Evolutionary conservation across 2,797 vertebrate genomes (phyloP).

Genomic region (Aythya fuligula): DNA sequence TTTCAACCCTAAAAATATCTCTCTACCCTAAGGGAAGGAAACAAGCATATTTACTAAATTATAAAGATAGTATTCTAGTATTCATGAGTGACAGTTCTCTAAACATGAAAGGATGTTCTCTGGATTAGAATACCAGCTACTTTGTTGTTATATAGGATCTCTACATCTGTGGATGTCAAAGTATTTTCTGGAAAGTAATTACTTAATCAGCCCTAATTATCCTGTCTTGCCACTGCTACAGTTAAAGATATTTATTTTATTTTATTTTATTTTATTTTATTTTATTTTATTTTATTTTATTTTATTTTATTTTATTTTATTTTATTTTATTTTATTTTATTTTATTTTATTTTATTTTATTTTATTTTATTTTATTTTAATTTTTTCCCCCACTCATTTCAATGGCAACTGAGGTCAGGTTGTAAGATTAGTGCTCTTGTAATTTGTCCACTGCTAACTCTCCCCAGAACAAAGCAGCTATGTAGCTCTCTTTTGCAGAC

Average conservation of each 20-base stretch:
- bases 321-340: no score
- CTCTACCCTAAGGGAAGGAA: background rate
- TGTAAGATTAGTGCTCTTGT: background rate
- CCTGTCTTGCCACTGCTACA: background rate
- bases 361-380: no score
- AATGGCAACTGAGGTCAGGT: background rate
- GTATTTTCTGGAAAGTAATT: background rate
- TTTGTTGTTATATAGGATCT: background rate
- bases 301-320: no score
- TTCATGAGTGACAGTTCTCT: background rate
- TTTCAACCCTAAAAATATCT: background rate
- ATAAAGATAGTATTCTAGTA: background rate
- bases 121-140: background rate
- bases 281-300: no score
- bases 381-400: background rate
- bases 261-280: no score
- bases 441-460: slow-evolving; percentile 1
- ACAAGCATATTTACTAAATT: background rate
- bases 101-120: background rate
- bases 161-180: background rate
- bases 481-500: background rate
- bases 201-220: background rate
- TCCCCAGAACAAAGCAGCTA: background rate
- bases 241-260: background rate
- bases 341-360: no score